Evolutionary conservation across 2,888 invertebrate genomes (phyloP).

Genomic region (Timema cristinae): DNA sequence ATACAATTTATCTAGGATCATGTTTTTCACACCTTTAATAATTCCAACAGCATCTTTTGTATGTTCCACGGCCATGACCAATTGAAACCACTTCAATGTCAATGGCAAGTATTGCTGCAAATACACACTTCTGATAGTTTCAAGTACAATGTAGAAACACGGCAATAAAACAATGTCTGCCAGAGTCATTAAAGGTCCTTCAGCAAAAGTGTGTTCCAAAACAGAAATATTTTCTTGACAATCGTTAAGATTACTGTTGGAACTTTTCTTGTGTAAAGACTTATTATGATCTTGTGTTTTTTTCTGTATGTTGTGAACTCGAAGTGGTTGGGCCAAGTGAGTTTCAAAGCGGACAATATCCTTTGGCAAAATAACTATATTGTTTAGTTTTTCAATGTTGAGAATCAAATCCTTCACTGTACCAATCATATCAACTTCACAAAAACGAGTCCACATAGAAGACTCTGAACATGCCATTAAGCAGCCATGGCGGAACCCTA

Average conservation of each 20-base stretch:
- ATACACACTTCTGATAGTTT: constrained; percentile 43
- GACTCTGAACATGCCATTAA: constrained; percentile 78
- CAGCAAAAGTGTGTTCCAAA: constrained; percentile 70
- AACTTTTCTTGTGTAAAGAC: constrained; percentile 12
- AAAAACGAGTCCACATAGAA: constrained; percentile 88
- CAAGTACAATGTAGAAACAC: constrained; percentile 59
- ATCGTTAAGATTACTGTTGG: constrained; percentile 24
- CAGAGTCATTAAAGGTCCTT: constrained; percentile 76
- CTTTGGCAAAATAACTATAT: constrained; percentile 53
- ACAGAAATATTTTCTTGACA: constrained; percentile 35
- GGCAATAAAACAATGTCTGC: constrained; percentile 79
- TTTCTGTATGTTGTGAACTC: constrained; percentile 81
- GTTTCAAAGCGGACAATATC: constrained; percentile 74
- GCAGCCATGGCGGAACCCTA: constrained; percentile 78
- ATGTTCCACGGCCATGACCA: constrained; percentile 37
- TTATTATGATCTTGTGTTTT: constrained; percentile 57
- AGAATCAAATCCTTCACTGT: constrained; percentile 52
- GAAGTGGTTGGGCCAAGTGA: constrained; percentile 77
- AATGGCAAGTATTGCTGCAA: constrained; percentile 55
- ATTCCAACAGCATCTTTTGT: constrained; percentile 34
- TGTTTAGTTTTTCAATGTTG: constrained; percentile 35
- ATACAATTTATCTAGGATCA: constrained; percentile 27
- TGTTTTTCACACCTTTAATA: constrained; percentile 25
- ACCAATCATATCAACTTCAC: constrained; percentile 73
- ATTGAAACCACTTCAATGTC: constrained; percentile 60